phyloP scores from a whole-genome alignment of 2,888 invertebrate genomes.

The Agonum fuliginosum region DNA sequence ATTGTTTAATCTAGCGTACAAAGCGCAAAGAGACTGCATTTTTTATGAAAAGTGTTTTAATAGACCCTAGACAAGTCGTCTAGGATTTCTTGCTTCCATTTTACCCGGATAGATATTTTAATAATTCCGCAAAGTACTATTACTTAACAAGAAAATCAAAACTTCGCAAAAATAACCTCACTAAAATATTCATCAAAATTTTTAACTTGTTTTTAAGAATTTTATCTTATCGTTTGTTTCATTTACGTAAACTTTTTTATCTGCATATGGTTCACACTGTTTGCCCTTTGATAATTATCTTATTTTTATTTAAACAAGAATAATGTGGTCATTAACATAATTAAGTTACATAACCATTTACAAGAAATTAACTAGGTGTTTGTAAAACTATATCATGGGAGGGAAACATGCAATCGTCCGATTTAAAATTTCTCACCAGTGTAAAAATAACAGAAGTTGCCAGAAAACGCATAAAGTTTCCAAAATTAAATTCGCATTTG shows the following conservation, averaged over 20 bases:
- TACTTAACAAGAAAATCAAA: neutral
- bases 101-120: slow-evolving; percentile 27
- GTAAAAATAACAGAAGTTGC: neutral
- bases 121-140: slow-evolving; percentile 14
- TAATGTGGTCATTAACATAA: slow-evolving; percentile 41
- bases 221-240: slow-evolving; percentile 42
- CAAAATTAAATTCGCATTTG: neutral
- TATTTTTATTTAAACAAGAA: slow-evolving; percentile 30
- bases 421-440: neutral
- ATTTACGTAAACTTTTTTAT: slow-evolving; percentile 42
- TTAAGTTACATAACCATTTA: slow-evolving; percentile 10
- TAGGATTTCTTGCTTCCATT: slow-evolving; percentile 20
- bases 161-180: neutral
- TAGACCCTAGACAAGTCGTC: slow-evolving; percentile 22
- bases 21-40: slow-evolving; percentile 46
- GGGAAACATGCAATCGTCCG: slow-evolving; percentile 18
- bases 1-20: slow-evolving; percentile 54
- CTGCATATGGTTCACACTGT: slow-evolving; percentile 29
- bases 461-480: neutral
- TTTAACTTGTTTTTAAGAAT: neutral
- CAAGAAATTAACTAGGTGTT: slow-evolving; percentile 4
- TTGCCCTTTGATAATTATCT: slow-evolving; percentile 45
- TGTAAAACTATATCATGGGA: neutral
- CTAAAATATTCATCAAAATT: neutral
- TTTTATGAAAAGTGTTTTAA: slow-evolving; percentile 55